Evolutionary conservation across 23 tunicate species (phyloP).

Genomic region (Ciona savignyi): DNA sequence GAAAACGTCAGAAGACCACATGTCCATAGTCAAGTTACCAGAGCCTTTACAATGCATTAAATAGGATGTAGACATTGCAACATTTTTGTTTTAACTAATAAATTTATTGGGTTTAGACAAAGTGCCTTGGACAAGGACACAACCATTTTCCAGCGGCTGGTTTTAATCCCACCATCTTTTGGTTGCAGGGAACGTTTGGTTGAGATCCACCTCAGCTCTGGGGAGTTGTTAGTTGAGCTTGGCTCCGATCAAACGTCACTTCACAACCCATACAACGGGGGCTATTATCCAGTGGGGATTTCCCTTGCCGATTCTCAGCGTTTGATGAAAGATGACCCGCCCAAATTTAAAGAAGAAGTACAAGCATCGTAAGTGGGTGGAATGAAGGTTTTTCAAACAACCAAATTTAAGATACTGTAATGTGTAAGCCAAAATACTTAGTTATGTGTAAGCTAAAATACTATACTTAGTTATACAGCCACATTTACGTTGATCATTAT

Average conservation of each 20-base stretch:
- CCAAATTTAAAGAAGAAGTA: constrained; percentile 41
- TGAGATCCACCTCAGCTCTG: constrained; percentile 42
- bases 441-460: too few relatives aligned
- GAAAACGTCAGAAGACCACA: too few relatives aligned
- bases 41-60: background rate
- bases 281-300: constrained; percentile 77
- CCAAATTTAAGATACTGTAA: background rate
- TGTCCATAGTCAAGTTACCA: too few relatives aligned
- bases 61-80: too few relatives aligned
- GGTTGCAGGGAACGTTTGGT: constrained; percentile 85
- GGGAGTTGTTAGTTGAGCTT: constrained; percentile 72
- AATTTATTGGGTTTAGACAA: too few relatives aligned
- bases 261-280: constrained; percentile 90
- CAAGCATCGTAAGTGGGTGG: constrained; percentile 56
- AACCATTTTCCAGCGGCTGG: too few relatives aligned
- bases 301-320: constrained; percentile 42
- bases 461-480: too few relatives aligned
- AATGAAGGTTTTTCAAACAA: background rate
- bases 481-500: too few relatives aligned
- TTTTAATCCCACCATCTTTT: too few relatives aligned
- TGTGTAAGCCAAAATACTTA: background rate
- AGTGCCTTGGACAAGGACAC: too few relatives aligned
- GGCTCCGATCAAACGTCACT: constrained; percentile 98
- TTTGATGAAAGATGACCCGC: constrained; percentile 36
- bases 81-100: too few relatives aligned